These are phyloP conservation scores for Hippoglossus stenolepis DNA, from an alignment of 2,113 vertebrate species.

Conservation along the genomic window DNA sequence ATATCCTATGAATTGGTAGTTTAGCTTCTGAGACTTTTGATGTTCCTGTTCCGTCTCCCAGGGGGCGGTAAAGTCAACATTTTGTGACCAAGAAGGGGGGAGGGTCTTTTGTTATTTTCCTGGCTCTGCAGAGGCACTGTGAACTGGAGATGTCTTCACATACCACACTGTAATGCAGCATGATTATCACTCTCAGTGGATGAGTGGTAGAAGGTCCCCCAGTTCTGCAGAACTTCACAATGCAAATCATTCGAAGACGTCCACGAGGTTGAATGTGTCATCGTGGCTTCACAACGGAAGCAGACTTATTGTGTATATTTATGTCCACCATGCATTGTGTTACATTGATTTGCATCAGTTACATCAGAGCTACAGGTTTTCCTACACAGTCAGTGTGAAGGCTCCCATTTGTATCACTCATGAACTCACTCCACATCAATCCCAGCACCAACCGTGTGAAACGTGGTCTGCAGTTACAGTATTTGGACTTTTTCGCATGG, in stretches of 20 bases:
- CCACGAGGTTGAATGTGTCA: neutral
- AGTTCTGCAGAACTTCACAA: neutral
- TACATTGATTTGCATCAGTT: neutral
- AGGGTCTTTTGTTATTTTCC: too few relatives aligned
- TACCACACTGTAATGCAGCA: too few relatives aligned
- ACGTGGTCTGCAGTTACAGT: slow-evolving; percentile 8
- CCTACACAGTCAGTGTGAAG: neutral
- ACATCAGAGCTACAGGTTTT: slow-evolving; percentile 5
- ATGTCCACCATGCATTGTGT: neutral
- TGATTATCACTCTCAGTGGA: too few relatives aligned
- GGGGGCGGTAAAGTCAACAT: too few relatives aligned
- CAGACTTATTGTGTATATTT: neutral
- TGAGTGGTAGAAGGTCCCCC: too few relatives aligned
- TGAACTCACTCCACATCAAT: slow-evolving; percentile 17
- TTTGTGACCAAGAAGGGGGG: too few relatives aligned
- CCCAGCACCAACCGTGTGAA: slow-evolving; percentile 5
- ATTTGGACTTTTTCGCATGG: slow-evolving; percentile 4
- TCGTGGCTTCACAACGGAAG: neutral
- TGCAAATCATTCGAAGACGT: neutral
- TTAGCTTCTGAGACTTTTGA: too few relatives aligned
- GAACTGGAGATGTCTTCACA: too few relatives aligned
- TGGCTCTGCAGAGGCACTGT: too few relatives aligned
- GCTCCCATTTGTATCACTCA: slow-evolving; percentile 34
- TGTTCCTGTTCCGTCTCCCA: too few relatives aligned
- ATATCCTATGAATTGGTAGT: too few relatives aligned